Percentiles rank a stretch among this genome's conserved stretches.
Evolutionary conservation across 1,140 invertebrate genomes (phyloP).

Genomic region (Zaprionus lachaisei): DNA sequence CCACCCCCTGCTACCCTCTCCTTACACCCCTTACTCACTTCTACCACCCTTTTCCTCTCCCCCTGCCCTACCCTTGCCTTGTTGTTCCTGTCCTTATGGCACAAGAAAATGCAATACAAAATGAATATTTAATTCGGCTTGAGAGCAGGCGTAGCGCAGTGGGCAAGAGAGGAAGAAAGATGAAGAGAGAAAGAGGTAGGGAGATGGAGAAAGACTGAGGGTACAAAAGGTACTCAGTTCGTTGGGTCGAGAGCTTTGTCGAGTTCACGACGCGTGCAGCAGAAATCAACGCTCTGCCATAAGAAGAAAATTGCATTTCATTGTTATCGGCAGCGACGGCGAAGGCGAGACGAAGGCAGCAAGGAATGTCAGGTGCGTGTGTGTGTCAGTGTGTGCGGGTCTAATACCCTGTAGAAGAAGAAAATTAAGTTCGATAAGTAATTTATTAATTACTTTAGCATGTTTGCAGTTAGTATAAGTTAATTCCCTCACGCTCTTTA

Average conservation of each 20-base stretch:
- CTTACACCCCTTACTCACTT: background rate
- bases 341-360: background rate
- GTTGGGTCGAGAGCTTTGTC: conserved; percentile 19
- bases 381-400: conserved; percentile 4
- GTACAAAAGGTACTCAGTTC: background rate
- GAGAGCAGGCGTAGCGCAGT: conserved; percentile 15
- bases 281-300: conserved; percentile 73
- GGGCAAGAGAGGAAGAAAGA: background rate
- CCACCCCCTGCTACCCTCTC: background rate
- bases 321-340: conserved; percentile 55
- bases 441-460: too few relatives aligned
- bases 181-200: background rate
- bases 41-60: background rate
- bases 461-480: too few relatives aligned
- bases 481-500: too few relatives aligned
- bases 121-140: conserved; percentile 74
- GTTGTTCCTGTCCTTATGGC: conserved; percentile 20
- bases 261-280: conserved; percentile 51
- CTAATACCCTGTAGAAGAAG: background rate
- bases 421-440: background rate
- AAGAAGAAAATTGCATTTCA: conserved; percentile 76
- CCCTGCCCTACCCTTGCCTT: background rate
- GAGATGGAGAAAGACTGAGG: background rate
- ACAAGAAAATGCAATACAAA: conserved; percentile 75
- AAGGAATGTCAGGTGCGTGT: conserved; percentile 40